Evolutionary conservation across 2,113 vertebrate species (phyloP).

Genomic region (Calyptommatus sinebrachiatus): DNA sequence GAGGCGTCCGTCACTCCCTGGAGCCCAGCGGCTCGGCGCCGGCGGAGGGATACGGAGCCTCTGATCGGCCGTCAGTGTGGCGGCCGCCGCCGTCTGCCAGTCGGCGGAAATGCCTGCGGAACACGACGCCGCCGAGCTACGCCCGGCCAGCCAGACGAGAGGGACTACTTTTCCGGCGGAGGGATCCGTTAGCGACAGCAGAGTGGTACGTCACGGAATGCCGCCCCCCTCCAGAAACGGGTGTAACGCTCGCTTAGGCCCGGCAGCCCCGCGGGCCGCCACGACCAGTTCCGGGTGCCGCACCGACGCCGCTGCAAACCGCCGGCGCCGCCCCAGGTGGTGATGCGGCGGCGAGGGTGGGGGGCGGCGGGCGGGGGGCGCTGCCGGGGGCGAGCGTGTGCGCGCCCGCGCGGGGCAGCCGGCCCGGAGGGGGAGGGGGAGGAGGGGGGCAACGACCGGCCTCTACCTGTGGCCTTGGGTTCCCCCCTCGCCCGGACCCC

Average conservation of each 20-base stretch:
- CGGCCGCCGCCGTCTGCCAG: background rate
- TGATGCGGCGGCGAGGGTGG: background rate
- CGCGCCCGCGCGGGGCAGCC: conserved; percentile 27
- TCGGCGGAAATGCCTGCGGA: background rate
- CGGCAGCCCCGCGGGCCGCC: background rate
- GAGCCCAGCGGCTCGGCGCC: background rate
- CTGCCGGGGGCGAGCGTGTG: too few relatives aligned
- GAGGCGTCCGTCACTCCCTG: background rate
- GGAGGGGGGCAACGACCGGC: background rate
- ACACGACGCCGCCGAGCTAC: background rate
- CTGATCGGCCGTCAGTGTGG: background rate
- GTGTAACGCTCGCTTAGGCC: background rate
- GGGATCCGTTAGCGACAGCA: background rate
- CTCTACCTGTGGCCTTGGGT: background rate
- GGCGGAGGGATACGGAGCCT: background rate
- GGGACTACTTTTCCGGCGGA: conserved; percentile 28
- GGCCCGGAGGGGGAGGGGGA: too few relatives aligned
- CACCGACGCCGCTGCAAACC: too few relatives aligned
- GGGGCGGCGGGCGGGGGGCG: background rate
- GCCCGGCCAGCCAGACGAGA: too few relatives aligned
- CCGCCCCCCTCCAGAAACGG: background rate
- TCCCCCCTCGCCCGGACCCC: background rate
- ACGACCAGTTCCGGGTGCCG: background rate
- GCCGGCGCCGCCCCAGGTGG: background rate
- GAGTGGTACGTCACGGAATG: background rate